Conservation (phyloP, 1,140 invertebrate genomes). For the Triops cancriformis region DNA sequence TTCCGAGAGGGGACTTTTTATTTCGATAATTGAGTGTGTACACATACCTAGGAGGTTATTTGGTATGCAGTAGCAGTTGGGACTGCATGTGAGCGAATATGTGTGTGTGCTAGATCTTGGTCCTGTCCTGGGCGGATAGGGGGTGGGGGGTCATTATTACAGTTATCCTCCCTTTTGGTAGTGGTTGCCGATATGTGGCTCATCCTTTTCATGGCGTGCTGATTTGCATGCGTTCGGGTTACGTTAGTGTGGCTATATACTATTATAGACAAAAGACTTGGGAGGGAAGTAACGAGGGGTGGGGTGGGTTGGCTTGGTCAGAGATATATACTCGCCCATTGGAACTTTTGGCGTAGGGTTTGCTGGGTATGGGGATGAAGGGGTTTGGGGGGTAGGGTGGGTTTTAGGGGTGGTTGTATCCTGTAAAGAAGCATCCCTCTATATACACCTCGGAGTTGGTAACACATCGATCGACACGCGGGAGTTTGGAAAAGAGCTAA, state of each 20-base stretch:
- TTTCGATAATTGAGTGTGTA: too few species aligned
- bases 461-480: slow-evolving; percentile 9
- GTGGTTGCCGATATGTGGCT: neutral
- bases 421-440: neutral
- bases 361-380: neutral
- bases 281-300: neutral
- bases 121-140: too few species aligned
- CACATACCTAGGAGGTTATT: too few species aligned
- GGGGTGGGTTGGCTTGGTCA: neutral
- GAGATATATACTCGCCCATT: neutral
- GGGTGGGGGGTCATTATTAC: neutral
- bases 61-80: too few species aligned
- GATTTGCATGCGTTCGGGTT: neutral
- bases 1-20: too few species aligned
- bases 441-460: neutral
- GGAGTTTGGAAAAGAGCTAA: neutral
- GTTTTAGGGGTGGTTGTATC: neutral
- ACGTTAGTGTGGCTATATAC: neutral
- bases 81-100: too few species aligned
- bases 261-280: slow-evolving; percentile 7
- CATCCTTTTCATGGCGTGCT: slow-evolving; percentile 2
- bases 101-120: too few species aligned
- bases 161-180: neutral
- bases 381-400: neutral
- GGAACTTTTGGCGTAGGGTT: neutral